Evolutionary conservation across 2,797 vertebrate genomes (phyloP).

Genomic region (Rhinophrynus dorsalis): DNA sequence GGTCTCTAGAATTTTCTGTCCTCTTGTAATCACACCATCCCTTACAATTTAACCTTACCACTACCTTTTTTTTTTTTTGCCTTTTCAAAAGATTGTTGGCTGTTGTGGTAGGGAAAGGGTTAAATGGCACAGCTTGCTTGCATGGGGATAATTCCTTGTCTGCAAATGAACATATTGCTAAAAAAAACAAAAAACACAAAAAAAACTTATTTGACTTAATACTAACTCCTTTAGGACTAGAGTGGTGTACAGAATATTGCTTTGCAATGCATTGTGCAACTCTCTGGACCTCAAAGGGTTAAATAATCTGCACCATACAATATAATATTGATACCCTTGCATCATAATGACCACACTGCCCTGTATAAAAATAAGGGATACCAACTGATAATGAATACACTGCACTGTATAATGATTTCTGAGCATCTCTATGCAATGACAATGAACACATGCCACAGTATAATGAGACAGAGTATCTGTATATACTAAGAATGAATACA

Average conservation of each 20-base stretch:
- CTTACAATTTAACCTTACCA: constrained; percentile 24
- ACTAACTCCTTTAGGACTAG: no score
- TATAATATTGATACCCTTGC: neutral
- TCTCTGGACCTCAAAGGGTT: no score
- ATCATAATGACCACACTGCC: neutral
- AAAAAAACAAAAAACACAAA: no score
- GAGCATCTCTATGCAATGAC: neutral
- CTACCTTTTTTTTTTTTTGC: no score
- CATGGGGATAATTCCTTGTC: neutral
- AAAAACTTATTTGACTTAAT: no score
- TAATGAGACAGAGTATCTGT: constrained; percentile 1
- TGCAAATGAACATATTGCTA: neutral
- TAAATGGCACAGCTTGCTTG: constrained; percentile 35
- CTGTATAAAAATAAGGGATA: no score
- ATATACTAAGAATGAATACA: constrained; percentile 13
- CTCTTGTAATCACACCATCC: neutral
- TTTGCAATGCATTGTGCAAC: no score
- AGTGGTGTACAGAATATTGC: no score
- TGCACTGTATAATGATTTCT: constrained; percentile 2
- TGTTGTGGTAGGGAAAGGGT: constrained; percentile 15
- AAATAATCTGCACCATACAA: neutral
- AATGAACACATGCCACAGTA: neutral
- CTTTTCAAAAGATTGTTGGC: no score
- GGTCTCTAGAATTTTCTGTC: constrained; percentile 36
- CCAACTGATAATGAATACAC: neutral